Base-by-base conservation (phyloP, 2,888 invertebrate genomes). In the Villa cingulata region DNA sequence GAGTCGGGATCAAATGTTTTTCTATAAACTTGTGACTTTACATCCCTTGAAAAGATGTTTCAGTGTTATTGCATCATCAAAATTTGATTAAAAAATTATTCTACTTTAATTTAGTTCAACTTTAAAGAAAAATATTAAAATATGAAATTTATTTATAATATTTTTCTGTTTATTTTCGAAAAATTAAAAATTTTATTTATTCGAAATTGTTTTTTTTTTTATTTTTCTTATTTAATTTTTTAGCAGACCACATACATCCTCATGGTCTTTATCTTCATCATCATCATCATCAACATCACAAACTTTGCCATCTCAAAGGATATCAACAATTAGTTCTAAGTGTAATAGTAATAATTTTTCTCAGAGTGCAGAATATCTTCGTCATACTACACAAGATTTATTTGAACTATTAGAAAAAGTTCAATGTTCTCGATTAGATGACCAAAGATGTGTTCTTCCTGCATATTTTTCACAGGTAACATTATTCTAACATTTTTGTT, bases 401-500 rank as follows among this genome's bases (percentile, higher is more conserved):
- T 89, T 92, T 71, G 89, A 90, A 66, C 73, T 92, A 57, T 75
- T 94, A 62, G 91, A 91, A 69, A 78, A 86, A 63, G 84, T 89
- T 58, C 91, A 92, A 71, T 84, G 87, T 72, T 86, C 86, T 59
- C 78, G 92, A 54, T 73, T 94, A 62, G 90, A 94, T 67, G 92
- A 94, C 74, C 92, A 94, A 74, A 79, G 94, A 72, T 92, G 91
- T 69, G 87, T 87, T 61, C 76, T 94, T 64, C 90, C 91, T 53
- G 78, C 86, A 41, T 85, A 84, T 70, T 85, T 85, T 72, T 80
- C 80, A 65, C 85, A 85, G 82, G 86, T 85, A 68, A 70, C 73
- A n/a, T 50, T 27, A 12, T 32, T 2, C 4, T 12, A 7, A 32
- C 12, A 29, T 29, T 27, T 27, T 27, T 27, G n/a, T n/a, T n/a